Percentiles rank a stretch among this genome's conserved stretches.
phyloP scores from a whole-genome alignment of 35 echinoderm and acorn worm genomes.

The Lytechinus variegatus region DNA sequence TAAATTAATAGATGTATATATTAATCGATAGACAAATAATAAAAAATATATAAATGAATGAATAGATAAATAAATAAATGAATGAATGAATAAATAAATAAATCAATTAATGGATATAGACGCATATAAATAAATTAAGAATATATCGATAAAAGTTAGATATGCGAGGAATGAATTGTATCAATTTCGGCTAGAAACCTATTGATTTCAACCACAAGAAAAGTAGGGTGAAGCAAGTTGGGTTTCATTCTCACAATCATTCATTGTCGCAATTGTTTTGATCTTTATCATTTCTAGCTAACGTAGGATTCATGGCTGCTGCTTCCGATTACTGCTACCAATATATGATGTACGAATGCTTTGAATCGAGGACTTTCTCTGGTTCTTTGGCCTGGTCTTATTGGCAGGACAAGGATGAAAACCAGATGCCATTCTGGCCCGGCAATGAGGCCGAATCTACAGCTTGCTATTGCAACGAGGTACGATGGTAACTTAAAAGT shows the following conservation, averaged over 20 bases:
- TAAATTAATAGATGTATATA: no score
- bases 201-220: no score
- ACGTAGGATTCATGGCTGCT: conserved; percentile 24
- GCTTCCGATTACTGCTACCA: conserved; percentile 43
- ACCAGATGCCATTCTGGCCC: conserved; percentile 57
- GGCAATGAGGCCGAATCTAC: conserved; percentile 53
- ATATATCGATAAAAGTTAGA: no score
- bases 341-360: conserved; percentile 51
- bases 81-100: no score
- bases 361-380: neutral
- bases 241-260: neutral
- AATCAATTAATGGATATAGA: no score
- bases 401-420: conserved; percentile 25
- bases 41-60: no score
- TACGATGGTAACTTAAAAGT: neutral
- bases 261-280: neutral
- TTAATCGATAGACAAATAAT: no score
- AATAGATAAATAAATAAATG: no score
- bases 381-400: neutral
- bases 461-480: conserved; percentile 26
- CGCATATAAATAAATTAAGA: no score
- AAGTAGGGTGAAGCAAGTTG: no score
- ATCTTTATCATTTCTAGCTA: neutral
- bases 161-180: no score
- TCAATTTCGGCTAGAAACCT: no score